These are phyloP conservation scores for Physeter macrocephalus DNA, from an alignment of 2,113 vertebrate genomes.

Conservation along the genomic window DNA sequence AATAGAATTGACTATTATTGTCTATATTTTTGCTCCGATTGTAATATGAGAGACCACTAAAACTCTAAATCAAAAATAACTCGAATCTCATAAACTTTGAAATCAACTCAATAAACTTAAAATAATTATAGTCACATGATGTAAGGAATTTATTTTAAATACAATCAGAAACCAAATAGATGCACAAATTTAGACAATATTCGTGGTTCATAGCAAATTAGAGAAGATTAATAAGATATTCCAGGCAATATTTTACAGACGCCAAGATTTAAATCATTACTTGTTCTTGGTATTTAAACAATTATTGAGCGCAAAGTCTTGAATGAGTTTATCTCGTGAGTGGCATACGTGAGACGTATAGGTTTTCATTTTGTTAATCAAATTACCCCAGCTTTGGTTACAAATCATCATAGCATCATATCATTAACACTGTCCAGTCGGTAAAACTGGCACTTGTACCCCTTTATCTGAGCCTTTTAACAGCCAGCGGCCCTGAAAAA, in stretches of 20 bases:
- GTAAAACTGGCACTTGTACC: not conserved
- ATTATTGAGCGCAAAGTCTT: not conserved
- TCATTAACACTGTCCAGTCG: not conserved
- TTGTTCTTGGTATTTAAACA: not conserved
- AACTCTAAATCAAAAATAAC: not conserved
- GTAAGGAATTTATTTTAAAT: not conserved
- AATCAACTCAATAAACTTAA: not conserved
- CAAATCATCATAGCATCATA: not conserved
- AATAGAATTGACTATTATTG: not conserved
- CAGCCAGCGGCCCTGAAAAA: not conserved
- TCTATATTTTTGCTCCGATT: conserved; percentile 1
- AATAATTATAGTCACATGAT: not conserved
- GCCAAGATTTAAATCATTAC: not conserved
- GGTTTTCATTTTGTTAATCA: not conserved
- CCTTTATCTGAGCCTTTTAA: not conserved
- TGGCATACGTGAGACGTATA: not conserved
- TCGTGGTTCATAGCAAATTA: not conserved
- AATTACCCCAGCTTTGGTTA: not conserved
- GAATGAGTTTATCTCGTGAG: not conserved
- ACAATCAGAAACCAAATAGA: not conserved
- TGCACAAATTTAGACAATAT: not conserved
- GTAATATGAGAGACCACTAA: not conserved
- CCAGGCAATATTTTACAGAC: not conserved
- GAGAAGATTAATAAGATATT: not conserved
- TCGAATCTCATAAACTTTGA: not conserved